Evolutionary conservation across 2,888 invertebrate genomes (phyloP).

Genomic region (Drosophila mimetica): DNA sequence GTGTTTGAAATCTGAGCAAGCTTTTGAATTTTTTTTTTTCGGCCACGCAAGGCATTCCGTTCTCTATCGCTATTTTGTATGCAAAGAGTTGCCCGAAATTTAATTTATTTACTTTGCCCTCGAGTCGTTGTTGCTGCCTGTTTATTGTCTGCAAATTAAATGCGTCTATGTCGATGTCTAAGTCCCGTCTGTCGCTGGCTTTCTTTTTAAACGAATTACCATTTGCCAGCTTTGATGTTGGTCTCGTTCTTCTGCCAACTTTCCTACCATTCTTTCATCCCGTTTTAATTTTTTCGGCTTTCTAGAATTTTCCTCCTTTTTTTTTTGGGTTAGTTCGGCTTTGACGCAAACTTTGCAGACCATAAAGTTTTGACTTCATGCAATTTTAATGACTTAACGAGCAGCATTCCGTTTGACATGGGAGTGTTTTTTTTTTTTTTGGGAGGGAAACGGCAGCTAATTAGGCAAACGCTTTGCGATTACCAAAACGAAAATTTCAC

Average conservation of each 20-base stretch:
- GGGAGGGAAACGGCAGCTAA: conserved; percentile 58
- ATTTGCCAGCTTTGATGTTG: conserved; percentile 75
- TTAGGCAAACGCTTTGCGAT: conserved; percentile 74
- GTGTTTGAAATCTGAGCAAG: conserved; percentile 62
- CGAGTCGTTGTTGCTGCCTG: conserved; percentile 49
- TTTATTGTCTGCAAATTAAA: conserved; percentile 79
- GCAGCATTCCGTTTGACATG: conserved; percentile 71
- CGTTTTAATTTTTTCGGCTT: conserved; percentile 10
- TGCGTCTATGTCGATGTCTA: conserved; percentile 52
- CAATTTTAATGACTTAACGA: conserved; percentile 81
- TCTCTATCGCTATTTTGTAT: conserved; percentile 63
- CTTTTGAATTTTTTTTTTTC: conserved; percentile 37
- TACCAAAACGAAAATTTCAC: conserved; percentile 70
- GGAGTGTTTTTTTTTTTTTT: conserved; percentile 12
- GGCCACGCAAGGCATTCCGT: conserved; percentile 12
- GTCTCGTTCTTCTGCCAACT: conserved; percentile 58
- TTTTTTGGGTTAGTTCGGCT: conserved; percentile 52
- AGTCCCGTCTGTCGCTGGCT: conserved; percentile 52
- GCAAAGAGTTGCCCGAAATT: conserved; percentile 74
- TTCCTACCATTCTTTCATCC: conserved; percentile 49
- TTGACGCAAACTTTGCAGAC: conserved; percentile 81
- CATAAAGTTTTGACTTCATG: conserved; percentile 79
- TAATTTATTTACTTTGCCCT: conserved; percentile 74
- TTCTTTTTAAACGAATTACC: conserved; percentile 74
- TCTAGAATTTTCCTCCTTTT: conserved; percentile 10